A percentile compares a stretch with the other conserved stretches of the same genome.
Evolutionary conservation across 2,113 vertebrate genomes (phyloP).

Genomic region (Crotophaga sulcirostris): DNA sequence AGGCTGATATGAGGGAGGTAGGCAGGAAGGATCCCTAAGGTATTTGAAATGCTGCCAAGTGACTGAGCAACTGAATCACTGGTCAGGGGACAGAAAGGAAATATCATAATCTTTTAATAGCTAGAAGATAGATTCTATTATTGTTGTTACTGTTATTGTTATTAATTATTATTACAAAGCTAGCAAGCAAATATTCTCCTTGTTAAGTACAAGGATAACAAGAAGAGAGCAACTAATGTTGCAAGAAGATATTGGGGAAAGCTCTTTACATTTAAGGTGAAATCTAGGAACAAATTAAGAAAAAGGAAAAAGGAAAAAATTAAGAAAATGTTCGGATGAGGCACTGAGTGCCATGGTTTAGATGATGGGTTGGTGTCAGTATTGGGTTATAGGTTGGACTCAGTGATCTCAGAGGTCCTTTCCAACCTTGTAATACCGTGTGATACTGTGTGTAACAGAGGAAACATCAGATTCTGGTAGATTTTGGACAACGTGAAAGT

Average conservation of each 20-base stretch:
- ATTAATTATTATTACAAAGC: not conserved
- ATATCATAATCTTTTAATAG: not conserved
- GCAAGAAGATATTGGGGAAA: not conserved
- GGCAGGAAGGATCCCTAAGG: fast-evolving
- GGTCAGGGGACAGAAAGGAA: not conserved
- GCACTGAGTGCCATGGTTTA: no score
- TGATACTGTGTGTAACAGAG: no score
- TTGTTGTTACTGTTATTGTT: not conserved
- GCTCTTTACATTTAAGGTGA: not conserved
- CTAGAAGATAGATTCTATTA: not conserved
- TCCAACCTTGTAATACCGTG: no score
- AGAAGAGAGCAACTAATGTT: not conserved
- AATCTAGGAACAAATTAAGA: not conserved
- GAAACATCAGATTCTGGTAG: not conserved
- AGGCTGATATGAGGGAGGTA: not conserved
- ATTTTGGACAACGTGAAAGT: not conserved
- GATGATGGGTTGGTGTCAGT: no score
- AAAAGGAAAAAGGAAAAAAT: no score
- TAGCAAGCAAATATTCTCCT: not conserved
- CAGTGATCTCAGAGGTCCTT: no score
- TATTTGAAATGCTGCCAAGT: not conserved
- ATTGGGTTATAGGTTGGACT: no score
- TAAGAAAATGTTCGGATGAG: no score
- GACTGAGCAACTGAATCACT: not conserved
- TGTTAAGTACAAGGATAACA: not conserved